A percentile compares a stretch with the other conserved stretches of the same genome.
phyloP scores from a whole-genome alignment of 2,797 vertebrate species.

The Fringilla coelebs region DNA sequence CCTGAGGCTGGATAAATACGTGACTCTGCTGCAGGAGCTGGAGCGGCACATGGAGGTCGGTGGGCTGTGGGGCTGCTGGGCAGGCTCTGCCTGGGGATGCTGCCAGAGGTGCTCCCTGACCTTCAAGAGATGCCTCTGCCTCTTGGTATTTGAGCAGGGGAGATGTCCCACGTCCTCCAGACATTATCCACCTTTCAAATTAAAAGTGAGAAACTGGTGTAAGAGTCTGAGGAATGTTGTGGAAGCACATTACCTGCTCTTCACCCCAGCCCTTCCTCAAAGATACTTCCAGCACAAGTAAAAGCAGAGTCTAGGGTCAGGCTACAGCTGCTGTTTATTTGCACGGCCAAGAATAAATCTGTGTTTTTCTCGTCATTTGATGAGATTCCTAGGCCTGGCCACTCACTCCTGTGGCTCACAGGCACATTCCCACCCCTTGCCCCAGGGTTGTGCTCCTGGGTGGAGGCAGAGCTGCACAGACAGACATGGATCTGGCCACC shows the following conservation, averaged over 20 bases:
- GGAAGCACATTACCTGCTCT: not conserved
- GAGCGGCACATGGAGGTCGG: constrained; percentile 96
- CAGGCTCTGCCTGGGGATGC: not conserved
- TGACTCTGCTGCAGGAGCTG: constrained; percentile 91
- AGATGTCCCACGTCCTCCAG: not conserved
- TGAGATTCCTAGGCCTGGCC: not conserved
- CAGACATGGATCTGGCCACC: not conserved
- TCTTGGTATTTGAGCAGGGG: not conserved
- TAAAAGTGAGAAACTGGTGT: not conserved
- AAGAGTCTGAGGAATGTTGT: not conserved
- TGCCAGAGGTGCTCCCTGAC: not conserved
- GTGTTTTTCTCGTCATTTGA: not conserved
- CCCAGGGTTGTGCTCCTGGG: not conserved
- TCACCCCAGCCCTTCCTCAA: not conserved
- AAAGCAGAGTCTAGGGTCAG: not conserved
- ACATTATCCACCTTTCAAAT: not conserved
- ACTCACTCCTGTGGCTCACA: not conserved
- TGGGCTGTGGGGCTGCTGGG: not conserved
- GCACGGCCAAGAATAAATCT: not conserved
- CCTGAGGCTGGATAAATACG: constrained; percentile 95
- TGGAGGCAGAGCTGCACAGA: not conserved
- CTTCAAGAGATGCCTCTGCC: not conserved
- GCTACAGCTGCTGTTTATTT: not conserved
- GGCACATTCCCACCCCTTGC: not conserved
- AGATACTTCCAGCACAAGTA: not conserved